A percentile compares a stretch with the other conserved stretches of the same genome.
Conservation (phyloP, 2,888 invertebrate genomes). For the Perdita meconis region DNA sequence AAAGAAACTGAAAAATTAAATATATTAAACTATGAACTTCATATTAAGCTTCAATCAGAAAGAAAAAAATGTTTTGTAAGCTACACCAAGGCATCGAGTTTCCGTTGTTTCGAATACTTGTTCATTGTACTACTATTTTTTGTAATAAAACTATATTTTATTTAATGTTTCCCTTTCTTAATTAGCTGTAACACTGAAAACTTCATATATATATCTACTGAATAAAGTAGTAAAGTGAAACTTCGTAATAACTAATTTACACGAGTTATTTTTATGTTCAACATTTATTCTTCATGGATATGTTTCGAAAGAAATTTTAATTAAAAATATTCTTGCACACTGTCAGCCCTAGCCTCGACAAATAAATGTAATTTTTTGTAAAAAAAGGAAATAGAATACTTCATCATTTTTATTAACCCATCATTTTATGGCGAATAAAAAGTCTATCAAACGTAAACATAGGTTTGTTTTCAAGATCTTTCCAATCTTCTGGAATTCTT, state of each 20-base stretch:
- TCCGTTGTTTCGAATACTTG: neutral
- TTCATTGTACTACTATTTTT: constrained; percentile 32
- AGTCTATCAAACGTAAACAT: constrained; percentile 1
- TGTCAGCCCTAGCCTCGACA: constrained; percentile 35
- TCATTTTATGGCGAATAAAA: constrained; percentile 35
- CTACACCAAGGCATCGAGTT: neutral
- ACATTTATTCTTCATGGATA: neutral
- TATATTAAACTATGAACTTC: too few species aligned
- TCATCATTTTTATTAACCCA: constrained; percentile 35
- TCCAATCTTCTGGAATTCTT: too few species aligned
- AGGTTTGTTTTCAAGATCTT: constrained; percentile 8
- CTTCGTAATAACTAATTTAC: constrained; percentile 9
- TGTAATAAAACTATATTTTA: constrained; percentile 37
- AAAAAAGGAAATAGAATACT: constrained; percentile 30
- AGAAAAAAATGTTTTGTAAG: constrained; percentile 5
- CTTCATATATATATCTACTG: neutral
- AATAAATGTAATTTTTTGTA: constrained; percentile 33
- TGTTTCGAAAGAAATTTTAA: neutral
- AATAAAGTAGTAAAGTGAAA: neutral
- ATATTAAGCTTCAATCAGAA: neutral
- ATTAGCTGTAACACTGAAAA: neutral
- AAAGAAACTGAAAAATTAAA: too few species aligned
- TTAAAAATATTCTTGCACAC: constrained; percentile 1
- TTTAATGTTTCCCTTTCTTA: neutral
- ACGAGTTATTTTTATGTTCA: neutral